phyloP scores from a whole-genome alignment of 2,113 vertebrate species.

The Monopterus albus region DNA sequence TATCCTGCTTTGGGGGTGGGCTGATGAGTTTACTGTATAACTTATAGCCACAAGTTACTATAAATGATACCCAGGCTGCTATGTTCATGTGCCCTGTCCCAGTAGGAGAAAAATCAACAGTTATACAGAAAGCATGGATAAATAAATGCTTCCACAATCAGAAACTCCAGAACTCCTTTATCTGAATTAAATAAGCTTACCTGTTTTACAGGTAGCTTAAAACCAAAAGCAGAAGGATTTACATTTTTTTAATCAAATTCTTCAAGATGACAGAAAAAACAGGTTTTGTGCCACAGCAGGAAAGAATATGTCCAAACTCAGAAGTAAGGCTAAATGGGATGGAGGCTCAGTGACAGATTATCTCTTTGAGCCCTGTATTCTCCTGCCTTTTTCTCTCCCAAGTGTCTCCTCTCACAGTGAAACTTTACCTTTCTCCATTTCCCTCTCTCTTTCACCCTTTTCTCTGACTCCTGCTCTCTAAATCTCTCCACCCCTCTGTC shows the following conservation, averaged over 20 bases:
- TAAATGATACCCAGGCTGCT: too few relatives aligned
- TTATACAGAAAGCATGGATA: too few relatives aligned
- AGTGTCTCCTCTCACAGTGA: not conserved
- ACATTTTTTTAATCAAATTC: not conserved
- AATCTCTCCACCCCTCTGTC: conserved; percentile 18
- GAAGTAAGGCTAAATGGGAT: conserved; percentile 1
- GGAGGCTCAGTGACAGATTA: conserved; percentile 1
- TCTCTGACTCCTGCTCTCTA: conserved; percentile 16
- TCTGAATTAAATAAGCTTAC: too few relatives aligned
- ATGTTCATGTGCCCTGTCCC: too few relatives aligned
- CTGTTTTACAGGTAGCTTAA: too few relatives aligned
- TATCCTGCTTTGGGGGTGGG: too few relatives aligned
- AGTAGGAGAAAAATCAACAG: too few relatives aligned
- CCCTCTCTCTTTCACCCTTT: not conserved
- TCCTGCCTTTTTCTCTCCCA: not conserved
- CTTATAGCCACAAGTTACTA: too few relatives aligned
- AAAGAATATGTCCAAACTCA: conserved; percentile 26
- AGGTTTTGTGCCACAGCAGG: conserved; percentile 17
- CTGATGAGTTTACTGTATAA: too few relatives aligned
- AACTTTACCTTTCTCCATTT: not conserved
- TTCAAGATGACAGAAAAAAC: not conserved
- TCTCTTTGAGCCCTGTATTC: not conserved
- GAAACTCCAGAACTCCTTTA: too few relatives aligned
- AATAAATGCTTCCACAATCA: too few relatives aligned
- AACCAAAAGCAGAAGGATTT: not conserved